A percentile compares a stretch with the other conserved stretches of the same genome.
phyloP scores from a whole-genome alignment of 2,113 vertebrate genomes.

The Eonycteris spelaea region DNA sequence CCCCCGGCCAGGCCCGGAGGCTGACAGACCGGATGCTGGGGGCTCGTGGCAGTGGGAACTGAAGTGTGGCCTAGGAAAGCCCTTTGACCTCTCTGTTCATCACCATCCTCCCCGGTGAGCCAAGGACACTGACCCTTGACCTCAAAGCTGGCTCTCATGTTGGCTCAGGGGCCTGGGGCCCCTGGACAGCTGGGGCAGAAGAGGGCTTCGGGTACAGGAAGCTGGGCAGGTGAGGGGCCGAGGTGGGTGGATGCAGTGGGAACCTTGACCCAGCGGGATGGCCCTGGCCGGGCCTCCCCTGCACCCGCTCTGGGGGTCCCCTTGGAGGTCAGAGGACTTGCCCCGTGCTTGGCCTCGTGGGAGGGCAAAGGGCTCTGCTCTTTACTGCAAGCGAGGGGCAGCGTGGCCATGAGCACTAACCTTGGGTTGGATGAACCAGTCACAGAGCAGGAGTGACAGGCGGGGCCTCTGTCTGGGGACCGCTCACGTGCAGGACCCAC shows the following conservation, averaged over 20 bases:
- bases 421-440: slow-evolving; percentile 80
- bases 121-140: no score
- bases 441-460: slow-evolving; percentile 75
- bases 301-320: neutral
- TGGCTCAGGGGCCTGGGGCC: no score
- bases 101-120: no score
- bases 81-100: no score
- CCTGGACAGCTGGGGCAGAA: no score
- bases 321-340: neutral
- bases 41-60: rapidly evolving
- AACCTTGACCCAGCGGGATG: no score
- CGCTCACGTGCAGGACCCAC: no score
- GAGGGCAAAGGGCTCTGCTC: slow-evolving; percentile 78
- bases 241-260: no score
- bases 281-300: neutral
- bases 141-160: no score
- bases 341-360: slow-evolving; percentile 70
- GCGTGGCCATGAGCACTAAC: slow-evolving; percentile 79
- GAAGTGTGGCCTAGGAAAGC: neutral
- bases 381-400: slow-evolving; percentile 69
- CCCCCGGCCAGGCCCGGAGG: no score
- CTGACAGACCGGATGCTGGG: neutral
- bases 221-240: no score
- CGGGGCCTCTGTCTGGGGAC: neutral
- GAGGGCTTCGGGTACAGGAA: no score